Evolutionary conservation across 2,888 invertebrate species (phyloP).

Genomic region (Saturnia japonica): DNA sequence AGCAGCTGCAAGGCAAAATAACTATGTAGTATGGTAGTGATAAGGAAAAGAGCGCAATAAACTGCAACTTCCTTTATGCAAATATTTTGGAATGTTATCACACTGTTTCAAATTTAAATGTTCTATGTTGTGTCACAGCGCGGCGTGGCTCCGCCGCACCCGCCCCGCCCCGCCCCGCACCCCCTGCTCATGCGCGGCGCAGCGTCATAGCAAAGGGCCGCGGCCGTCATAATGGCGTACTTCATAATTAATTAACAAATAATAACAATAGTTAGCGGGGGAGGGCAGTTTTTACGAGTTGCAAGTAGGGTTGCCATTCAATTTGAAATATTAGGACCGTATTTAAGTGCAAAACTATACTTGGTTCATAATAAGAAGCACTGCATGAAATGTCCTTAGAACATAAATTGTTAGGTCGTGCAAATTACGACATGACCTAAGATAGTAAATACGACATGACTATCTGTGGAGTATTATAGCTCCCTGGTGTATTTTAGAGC

Average conservation of each 20-base stretch:
- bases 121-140: background rate
- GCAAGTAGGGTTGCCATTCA: background rate
- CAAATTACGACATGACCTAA: too few species aligned
- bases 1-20: too few species aligned
- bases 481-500: too few species aligned
- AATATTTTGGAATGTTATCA: background rate
- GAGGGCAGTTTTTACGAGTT: constrained; percentile 34
- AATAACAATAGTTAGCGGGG: constrained; percentile 40
- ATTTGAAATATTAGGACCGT: background rate
- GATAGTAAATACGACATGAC: too few species aligned
- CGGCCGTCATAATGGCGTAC: constrained; percentile 28
- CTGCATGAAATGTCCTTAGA: background rate
- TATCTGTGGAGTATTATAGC: too few species aligned
- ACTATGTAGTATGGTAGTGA: too few species aligned
- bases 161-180: too few species aligned
- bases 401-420: too few species aligned
- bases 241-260: constrained; percentile 47
- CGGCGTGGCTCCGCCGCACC: too few species aligned
- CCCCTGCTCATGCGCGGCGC: too few species aligned
- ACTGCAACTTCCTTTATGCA: too few species aligned
- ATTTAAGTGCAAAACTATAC: background rate
- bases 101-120: background rate
- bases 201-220: constrained; percentile 27
- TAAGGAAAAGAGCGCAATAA: too few species aligned
- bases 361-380: background rate